Evolutionary conservation across 2,113 vertebrate genomes (phyloP).

Genomic region (Ondatra zibethicus): DNA sequence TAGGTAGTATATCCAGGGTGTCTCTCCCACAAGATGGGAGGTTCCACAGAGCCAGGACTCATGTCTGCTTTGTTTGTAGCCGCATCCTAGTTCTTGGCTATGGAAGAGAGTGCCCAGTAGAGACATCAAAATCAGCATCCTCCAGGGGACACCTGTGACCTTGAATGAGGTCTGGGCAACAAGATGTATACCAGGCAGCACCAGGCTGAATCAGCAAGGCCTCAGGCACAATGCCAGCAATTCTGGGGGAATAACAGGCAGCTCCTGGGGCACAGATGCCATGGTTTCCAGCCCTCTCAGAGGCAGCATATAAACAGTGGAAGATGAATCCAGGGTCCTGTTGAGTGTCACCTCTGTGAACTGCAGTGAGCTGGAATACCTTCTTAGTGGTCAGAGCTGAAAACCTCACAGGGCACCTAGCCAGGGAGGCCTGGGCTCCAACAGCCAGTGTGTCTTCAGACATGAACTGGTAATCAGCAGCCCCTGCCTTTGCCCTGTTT

Average conservation of each 20-base stretch:
- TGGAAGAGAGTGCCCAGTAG: not conserved
- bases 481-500: not conserved
- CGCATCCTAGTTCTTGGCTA: not conserved
- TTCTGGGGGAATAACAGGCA: not conserved
- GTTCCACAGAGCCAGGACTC: not conserved
- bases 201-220: constrained; percentile 54
- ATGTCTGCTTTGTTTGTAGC: not conserved
- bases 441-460: too few species aligned
- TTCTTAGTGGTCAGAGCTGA: not conserved
- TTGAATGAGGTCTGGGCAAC: not conserved
- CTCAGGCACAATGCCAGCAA: not conserved
- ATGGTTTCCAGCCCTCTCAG: not conserved
- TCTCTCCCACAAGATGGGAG: not conserved
- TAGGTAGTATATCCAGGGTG: not conserved
- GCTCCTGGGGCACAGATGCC: not conserved
- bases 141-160: not conserved
- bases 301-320: not conserved
- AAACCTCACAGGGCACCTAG: not conserved
- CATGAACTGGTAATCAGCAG: not conserved
- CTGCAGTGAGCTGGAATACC: accelerated
- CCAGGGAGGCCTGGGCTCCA: not conserved
- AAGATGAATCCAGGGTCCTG: not conserved
- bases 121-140: not conserved
- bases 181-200: not conserved
- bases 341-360: not conserved